phyloP scores from a whole-genome alignment of 2,113 vertebrate species.

The Carassius carassius region DNA sequence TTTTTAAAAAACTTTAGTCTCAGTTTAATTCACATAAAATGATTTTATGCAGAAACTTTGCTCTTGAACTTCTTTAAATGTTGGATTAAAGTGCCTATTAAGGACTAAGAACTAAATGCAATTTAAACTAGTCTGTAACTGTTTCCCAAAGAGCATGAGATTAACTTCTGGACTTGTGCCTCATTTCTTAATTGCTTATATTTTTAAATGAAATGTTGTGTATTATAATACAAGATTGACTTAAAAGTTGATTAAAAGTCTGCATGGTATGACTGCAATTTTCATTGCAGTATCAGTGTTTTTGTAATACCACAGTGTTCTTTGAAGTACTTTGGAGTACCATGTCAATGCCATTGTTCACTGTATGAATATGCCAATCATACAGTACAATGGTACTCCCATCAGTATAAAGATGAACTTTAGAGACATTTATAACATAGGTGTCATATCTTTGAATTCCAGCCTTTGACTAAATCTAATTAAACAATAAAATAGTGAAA shows the following conservation, averaged over 20 bases:
- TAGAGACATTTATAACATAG: too few relatives aligned
- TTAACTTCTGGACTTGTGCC: constrained; percentile 25
- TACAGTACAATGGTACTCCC: too few relatives aligned
- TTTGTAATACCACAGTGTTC: too few relatives aligned
- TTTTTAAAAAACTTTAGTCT: not conserved
- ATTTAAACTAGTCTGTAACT: constrained; percentile 25
- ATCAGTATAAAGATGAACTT: too few relatives aligned
- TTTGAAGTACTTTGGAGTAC: too few relatives aligned
- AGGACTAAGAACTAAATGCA: constrained; percentile 29
- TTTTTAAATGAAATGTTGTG: not conserved
- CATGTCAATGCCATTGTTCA: too few relatives aligned
- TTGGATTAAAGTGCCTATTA: constrained; percentile 54
- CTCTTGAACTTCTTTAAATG: constrained; percentile 14
- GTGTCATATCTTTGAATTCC: too few relatives aligned
- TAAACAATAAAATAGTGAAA: not conserved
- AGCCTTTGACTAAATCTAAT: too few relatives aligned
- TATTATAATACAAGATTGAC: not conserved
- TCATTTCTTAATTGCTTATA: not conserved
- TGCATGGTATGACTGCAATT: too few relatives aligned
- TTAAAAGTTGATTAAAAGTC: too few relatives aligned
- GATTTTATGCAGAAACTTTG: not conserved
- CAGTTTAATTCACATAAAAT: not conserved
- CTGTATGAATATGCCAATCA: too few relatives aligned
- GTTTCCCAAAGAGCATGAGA: constrained; percentile 20
- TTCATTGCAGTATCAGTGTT: too few relatives aligned